These are phyloP conservation scores for Dexiosoma caninum DNA, from an alignment of 2,888 invertebrate species.

Conservation along the genomic window DNA sequence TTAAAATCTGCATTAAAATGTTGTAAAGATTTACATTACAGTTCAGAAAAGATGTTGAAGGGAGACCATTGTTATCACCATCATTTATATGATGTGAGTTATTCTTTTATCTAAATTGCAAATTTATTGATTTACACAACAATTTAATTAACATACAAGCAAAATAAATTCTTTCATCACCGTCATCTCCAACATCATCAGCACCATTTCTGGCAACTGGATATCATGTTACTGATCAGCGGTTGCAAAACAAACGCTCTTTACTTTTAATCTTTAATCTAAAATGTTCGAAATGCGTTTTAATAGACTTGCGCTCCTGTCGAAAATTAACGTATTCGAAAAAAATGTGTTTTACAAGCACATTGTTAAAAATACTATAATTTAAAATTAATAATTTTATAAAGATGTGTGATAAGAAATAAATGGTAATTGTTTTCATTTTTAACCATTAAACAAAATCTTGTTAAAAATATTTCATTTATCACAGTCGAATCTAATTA, in stretches of 20 bases:
- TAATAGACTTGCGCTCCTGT: not conserved
- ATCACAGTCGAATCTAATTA: too few relatives aligned
- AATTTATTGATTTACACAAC: slow-evolving; percentile 63
- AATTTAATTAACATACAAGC: slow-evolving; percentile 57
- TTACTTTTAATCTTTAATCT: slow-evolving; percentile 55
- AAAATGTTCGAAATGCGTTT: slow-evolving; percentile 34
- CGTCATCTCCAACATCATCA: not conserved
- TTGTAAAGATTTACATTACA: slow-evolving; percentile 22
- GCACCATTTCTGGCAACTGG: too few relatives aligned
- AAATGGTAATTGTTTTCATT: not conserved
- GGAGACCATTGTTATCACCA: not conserved
- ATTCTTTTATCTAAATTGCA: slow-evolving; percentile 56
- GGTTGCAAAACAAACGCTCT: slow-evolving; percentile 4
- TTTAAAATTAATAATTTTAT: slow-evolving; percentile 11
- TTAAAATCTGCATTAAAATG: slow-evolving; percentile 5
- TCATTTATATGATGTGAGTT: not conserved
- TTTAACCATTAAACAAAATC: too few relatives aligned
- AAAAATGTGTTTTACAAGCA: slow-evolving; percentile 35
- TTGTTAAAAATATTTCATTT: too few relatives aligned
- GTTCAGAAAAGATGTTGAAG: not conserved
- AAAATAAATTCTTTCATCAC: slow-evolving; percentile 30
- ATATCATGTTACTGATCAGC: not conserved
- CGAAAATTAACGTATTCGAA: slow-evolving; percentile 14
- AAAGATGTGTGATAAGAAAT: not conserved
- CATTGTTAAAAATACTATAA: slow-evolving; percentile 31